Conservation (phyloP, 2,113 vertebrate genomes). For the Orcinus orca region DNA sequence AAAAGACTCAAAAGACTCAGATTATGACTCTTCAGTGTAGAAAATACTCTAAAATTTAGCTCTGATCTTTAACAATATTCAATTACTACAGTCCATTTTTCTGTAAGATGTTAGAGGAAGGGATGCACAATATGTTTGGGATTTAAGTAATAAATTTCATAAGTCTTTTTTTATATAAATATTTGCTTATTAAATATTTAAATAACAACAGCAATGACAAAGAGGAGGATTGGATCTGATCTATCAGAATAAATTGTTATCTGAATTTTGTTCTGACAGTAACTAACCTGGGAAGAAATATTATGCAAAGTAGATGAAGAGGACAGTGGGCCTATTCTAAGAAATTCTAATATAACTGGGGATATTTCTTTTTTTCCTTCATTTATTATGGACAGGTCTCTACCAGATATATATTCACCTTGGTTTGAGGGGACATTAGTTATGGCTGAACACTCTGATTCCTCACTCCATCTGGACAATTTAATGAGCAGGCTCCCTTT, state of each 20-base stretch:
- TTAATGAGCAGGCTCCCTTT: constrained; percentile 29
- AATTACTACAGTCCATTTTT: background rate
- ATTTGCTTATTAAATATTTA: background rate
- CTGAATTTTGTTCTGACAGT: background rate
- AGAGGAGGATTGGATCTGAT: background rate
- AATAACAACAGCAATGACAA: background rate
- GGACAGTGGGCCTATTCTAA: background rate
- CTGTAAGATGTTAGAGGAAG: background rate
- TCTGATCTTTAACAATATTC: background rate
- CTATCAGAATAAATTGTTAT: background rate
- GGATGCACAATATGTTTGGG: background rate
- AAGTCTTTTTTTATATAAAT: background rate
- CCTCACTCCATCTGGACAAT: constrained; percentile 41
- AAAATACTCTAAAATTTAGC: background rate
- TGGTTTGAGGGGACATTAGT: constrained; percentile 45
- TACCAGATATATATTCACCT: background rate
- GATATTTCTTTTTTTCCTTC: background rate
- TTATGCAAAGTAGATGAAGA: background rate
- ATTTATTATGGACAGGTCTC: background rate
- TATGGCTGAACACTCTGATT: constrained; percentile 56
- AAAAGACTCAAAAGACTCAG: background rate
- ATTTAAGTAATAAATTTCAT: background rate
- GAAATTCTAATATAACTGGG: background rate
- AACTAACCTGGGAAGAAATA: background rate
- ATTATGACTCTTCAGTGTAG: background rate